phyloP scores from a whole-genome alignment of 2,797 vertebrate genomes.

The Chiroxiphia lanceolata region DNA sequence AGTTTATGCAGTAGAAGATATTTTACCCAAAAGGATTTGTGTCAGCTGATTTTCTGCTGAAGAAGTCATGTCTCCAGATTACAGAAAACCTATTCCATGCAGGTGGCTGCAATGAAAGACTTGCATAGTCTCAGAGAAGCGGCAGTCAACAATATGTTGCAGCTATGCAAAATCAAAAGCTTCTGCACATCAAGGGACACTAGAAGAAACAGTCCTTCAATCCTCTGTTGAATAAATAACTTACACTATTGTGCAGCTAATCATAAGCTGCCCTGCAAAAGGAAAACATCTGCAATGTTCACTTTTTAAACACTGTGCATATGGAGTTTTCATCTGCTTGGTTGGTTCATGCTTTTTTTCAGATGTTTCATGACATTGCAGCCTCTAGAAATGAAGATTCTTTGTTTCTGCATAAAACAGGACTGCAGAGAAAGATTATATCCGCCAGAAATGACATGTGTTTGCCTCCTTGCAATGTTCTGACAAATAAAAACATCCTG shows the following conservation, averaged over 20 bases:
- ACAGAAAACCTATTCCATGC: neutral
- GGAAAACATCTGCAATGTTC: neutral
- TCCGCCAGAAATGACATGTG: neutral
- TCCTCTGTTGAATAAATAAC: neutral
- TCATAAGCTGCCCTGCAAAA: neutral
- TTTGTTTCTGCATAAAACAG: neutral
- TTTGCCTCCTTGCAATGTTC: neutral
- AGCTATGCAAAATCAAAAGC: neutral
- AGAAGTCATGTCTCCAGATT: neutral
- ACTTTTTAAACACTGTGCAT: neutral
- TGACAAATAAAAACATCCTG: neutral
- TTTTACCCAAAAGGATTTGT: neutral
- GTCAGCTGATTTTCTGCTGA: neutral
- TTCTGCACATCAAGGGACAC: neutral
- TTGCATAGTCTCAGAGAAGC: neutral
- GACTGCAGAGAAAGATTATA: neutral
- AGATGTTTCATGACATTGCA: neutral
- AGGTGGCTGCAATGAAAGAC: neutral
- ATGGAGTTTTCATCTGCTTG: neutral
- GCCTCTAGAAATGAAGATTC: neutral
- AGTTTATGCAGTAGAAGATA: neutral
- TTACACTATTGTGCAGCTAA: neutral
- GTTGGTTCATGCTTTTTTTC: neutral
- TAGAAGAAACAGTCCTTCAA: neutral
- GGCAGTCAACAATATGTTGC: neutral